Percentiles rank a stretch among this genome's conserved stretches.
These are phyloP conservation scores for Coelopa pilipes DNA, from an alignment of 2,888 invertebrate species.

Conservation along the genomic window DNA sequence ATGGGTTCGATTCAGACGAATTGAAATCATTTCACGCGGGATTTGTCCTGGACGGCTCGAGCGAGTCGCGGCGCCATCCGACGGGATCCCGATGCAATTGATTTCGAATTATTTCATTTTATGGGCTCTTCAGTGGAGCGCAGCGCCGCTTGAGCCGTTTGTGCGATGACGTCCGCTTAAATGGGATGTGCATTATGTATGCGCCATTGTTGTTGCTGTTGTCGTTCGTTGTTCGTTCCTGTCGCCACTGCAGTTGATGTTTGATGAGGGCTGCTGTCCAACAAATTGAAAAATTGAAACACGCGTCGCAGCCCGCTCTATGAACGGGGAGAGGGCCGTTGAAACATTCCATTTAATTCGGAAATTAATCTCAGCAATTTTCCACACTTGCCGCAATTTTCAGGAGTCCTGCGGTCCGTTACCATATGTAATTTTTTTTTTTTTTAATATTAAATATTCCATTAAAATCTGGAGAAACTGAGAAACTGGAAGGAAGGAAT, in stretches of 20 bases:
- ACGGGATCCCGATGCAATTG: slow-evolving; percentile 7
- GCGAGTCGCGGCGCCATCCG: not conserved
- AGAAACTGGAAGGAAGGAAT: no score
- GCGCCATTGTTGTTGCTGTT: not conserved
- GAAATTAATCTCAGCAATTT: not conserved
- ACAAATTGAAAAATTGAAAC: not conserved
- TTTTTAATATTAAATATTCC: no score
- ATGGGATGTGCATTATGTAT: not conserved
- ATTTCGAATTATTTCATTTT: slow-evolving; percentile 19
- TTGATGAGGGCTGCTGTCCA: not conserved
- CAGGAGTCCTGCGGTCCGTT: no score
- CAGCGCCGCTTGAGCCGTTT: not conserved
- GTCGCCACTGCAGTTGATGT: no score
- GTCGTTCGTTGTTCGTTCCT: not conserved
- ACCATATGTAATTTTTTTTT: no score
- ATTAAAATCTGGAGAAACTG: no score
- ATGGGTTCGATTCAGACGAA: no score
- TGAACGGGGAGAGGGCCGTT: not conserved
- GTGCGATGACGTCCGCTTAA: slow-evolving; percentile 7
- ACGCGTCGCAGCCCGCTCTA: not conserved
- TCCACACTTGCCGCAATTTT: not conserved
- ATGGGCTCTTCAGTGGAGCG: not conserved
- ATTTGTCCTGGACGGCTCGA: not conserved
- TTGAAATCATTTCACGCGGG: not conserved
- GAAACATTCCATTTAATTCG: not conserved